Evolutionary conservation across 2,113 vertebrate species (phyloP), one percentile per base, ranked within the genome.

Genomic region (Oreochromis niloticus): DNA sequence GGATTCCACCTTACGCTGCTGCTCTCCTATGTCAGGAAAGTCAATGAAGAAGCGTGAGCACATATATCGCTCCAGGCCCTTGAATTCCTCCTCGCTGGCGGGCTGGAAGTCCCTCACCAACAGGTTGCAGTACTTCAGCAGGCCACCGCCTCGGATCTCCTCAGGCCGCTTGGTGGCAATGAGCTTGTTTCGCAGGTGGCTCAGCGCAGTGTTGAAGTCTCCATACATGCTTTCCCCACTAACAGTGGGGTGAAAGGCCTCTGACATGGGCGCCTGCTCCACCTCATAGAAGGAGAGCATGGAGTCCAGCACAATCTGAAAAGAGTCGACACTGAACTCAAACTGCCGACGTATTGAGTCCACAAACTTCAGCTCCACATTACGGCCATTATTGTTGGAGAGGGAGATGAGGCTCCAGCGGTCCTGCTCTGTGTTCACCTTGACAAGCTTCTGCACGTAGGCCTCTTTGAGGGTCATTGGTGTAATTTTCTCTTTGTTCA

Each of bases 41-140:
- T 99, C 99, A 36, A 99, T 99, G 97, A 99, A 99, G 94, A 99
- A 99, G 30, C 99, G 95, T 1, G 99, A 99, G 81, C 99, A 99
- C 99, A 99, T 99, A 94, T 99, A 99, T 2, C 98, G 97, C 95
- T 99, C 98, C 14, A 99, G 91, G 0, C 91, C 97, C 91, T 99
- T 99, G 94, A 99, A 98, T 89, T 98, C 97, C 3, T 97, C 96
- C 93, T 97, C 96, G 81, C 97, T 97, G 6, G 97, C 97, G 7
- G 99, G 98, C 88, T 90, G 94, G 88, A 99, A 99, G 91, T 98
- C 97, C 39, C 98, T 96, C 57, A 99, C 98, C 6, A 99, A 96
- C 30, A 99, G 97, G 87, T 99, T 98, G 95, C 98, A 99, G 24
- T 99, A 99, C 85, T 99, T 99, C 14, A 99, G 97, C 46, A 99